Conservation (phyloP, 2,888 invertebrate species). For the Watsonalla binaria region DNA sequence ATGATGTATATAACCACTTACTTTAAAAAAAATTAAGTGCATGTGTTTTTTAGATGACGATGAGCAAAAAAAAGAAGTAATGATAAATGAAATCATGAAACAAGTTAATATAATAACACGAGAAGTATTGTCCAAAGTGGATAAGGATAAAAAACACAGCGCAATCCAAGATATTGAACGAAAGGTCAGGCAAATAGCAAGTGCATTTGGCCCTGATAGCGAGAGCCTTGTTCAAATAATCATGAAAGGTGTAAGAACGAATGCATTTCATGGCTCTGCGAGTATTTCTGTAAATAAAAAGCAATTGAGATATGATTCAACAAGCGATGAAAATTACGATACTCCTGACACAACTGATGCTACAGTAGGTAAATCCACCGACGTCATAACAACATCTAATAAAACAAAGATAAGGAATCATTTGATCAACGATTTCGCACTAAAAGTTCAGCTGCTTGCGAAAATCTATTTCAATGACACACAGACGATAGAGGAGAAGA, state of each 20-base stretch:
- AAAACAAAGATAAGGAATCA: neutral
- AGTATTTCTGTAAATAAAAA: neutral
- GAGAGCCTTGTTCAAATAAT: slow-evolving; percentile 43
- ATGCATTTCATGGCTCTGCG: slow-evolving; percentile 13
- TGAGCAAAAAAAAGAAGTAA: slow-evolving; percentile 12
- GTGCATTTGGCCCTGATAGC: slow-evolving; percentile 27
- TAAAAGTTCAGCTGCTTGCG: slow-evolving; percentile 34
- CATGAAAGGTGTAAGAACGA: slow-evolving; percentile 45
- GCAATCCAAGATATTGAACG: slow-evolving; percentile 31
- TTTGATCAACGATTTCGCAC: slow-evolving; percentile 24
- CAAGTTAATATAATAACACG: slow-evolving; percentile 36
- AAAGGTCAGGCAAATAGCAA: slow-evolving; percentile 32
- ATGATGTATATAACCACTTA: too few relatives aligned
- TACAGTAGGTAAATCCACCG: slow-evolving; percentile 2
- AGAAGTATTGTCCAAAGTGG: slow-evolving; percentile 20
- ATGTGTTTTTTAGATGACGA: neutral
- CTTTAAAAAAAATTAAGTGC: too few relatives aligned
- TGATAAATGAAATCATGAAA: slow-evolving; percentile 27
- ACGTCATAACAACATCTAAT: neutral
- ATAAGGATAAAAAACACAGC: slow-evolving; percentile 18
- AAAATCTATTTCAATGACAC: slow-evolving; percentile 22
- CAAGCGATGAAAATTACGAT: neutral
- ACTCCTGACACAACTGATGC: neutral
- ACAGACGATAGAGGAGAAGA: slow-evolving; percentile 26
- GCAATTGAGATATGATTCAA: neutral